phyloP scores from a whole-genome alignment of 2,797 vertebrate species.

The Gallinago nigripennis region DNA sequence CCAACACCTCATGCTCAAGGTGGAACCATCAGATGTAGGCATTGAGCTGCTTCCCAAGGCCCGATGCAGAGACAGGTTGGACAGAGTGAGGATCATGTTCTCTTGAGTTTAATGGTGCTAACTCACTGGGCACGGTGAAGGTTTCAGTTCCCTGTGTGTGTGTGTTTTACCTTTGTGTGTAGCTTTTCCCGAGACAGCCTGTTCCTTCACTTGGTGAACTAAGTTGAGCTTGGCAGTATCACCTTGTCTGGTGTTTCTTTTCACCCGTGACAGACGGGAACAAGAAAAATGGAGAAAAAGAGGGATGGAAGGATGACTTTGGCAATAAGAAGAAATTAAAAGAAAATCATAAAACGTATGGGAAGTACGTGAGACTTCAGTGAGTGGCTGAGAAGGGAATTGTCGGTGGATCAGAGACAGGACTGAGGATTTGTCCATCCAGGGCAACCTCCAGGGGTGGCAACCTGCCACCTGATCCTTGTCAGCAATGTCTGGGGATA shows the following conservation, averaged over 20 bases:
- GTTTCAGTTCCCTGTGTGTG: fast-evolving
- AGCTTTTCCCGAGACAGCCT: not conserved
- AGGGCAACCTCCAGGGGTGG: not conserved
- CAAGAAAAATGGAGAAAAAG: not conserved
- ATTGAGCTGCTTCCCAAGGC: not conserved
- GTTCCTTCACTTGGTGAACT: not conserved
- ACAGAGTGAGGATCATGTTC: fast-evolving
- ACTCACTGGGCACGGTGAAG: not conserved
- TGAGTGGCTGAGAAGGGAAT: not conserved
- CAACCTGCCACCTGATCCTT: slow-evolving; percentile 9
- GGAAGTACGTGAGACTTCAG: not conserved
- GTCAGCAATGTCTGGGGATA: not conserved
- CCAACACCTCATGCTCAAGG: not conserved
- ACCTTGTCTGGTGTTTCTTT: not conserved
- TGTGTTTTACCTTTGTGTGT: fast-evolving
- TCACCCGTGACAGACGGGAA: not conserved
- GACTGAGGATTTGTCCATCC: not conserved
- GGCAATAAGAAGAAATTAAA: not conserved
- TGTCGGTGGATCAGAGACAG: fast-evolving
- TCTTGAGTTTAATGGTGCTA: not conserved
- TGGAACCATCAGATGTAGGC: not conserved
- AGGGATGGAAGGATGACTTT: not conserved
- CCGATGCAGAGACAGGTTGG: not conserved
- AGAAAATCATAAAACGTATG: not conserved
- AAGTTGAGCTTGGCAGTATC: not conserved